Percentiles rank a stretch among this genome's conserved stretches.
Conservation (phyloP, 2,888 invertebrate genomes). For the Ypsolopha sequella region DNA sequence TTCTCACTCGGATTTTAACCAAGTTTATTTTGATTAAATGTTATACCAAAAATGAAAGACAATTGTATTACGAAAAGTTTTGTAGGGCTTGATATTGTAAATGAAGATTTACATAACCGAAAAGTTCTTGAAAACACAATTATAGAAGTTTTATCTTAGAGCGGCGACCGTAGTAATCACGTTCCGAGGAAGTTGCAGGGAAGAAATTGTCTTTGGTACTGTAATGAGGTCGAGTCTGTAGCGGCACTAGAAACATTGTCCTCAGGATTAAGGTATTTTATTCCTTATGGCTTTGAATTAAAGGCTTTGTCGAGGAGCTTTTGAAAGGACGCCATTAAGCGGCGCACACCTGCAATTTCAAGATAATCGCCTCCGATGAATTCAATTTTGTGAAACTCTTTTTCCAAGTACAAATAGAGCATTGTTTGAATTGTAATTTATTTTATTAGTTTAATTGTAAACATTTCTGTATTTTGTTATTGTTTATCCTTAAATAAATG, state of each 20-base stretch:
- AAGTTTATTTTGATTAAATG: too few species aligned
- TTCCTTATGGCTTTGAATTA: too few species aligned
- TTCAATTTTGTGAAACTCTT: slow-evolving; percentile 3
- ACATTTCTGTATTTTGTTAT: too few species aligned
- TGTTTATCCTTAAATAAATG: too few species aligned
- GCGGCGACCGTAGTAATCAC: slow-evolving; percentile 56
- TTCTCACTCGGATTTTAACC: too few species aligned
- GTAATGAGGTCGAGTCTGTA: slow-evolving; percentile 30
- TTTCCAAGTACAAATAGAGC: background rate
- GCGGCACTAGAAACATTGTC: background rate
- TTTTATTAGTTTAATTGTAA: too few species aligned
- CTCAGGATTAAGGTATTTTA: too few species aligned
- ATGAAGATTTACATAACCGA: slow-evolving; percentile 55
- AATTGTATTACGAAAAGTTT: background rate
- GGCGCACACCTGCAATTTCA: slow-evolving; percentile 4
- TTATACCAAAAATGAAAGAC: too few species aligned
- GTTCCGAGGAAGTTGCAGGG: slow-evolving; percentile 49
- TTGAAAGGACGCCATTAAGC: too few species aligned
- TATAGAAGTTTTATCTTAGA: slow-evolving; percentile 58
- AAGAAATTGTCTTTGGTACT: slow-evolving; percentile 52
- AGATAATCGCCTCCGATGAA: slow-evolving; percentile 4
- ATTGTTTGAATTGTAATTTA: too few species aligned
- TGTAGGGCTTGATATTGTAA: slow-evolving; percentile 28
- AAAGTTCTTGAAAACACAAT: slow-evolving; percentile 57
- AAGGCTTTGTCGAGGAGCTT: too few species aligned